Conservation (phyloP, 2,888 invertebrate species). For the Drosophila mimica region DNA sequence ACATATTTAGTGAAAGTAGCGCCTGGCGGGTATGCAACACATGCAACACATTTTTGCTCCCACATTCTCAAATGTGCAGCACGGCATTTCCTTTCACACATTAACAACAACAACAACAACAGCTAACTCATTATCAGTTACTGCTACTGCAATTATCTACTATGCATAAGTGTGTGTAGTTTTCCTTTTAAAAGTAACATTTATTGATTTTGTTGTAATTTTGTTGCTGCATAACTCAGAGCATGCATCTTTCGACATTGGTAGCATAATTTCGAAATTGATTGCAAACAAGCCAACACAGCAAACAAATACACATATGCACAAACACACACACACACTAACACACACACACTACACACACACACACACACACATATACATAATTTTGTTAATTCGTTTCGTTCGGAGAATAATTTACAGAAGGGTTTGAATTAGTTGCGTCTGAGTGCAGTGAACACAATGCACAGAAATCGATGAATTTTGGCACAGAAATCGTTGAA, state of each 20-base stretch:
- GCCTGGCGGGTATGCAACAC: slow-evolving; percentile 50
- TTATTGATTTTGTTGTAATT: slow-evolving; percentile 46
- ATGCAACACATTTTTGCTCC: slow-evolving; percentile 39
- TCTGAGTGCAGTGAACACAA: slow-evolving; percentile 28
- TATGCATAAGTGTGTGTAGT: slow-evolving; percentile 32
- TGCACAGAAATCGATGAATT: slow-evolving; percentile 82
- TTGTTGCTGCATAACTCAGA: slow-evolving; percentile 43
- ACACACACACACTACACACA: not conserved
- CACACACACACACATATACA: slow-evolving; percentile 11
- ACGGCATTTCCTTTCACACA: slow-evolving; percentile 27
- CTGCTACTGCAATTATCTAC: slow-evolving; percentile 20
- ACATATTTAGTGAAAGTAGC: slow-evolving; percentile 12
- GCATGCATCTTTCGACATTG: slow-evolving; percentile 43
- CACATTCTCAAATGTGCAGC: slow-evolving; percentile 2
- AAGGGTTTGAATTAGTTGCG: slow-evolving; percentile 70
- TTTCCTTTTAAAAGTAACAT: slow-evolving; percentile 28
- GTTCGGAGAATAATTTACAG: slow-evolving; percentile 75
- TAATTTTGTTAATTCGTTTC: slow-evolving; percentile 29
- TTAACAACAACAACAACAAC: slow-evolving; percentile 10
- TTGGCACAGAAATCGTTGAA: slow-evolving; percentile 30
- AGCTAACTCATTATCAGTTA: slow-evolving; percentile 14
- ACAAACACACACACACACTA: slow-evolving; percentile 6
- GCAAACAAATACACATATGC: slow-evolving; percentile 12
- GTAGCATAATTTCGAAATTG: slow-evolving; percentile 40
- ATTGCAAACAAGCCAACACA: slow-evolving; percentile 49